These are phyloP conservation scores for Episyrphus balteatus DNA, from an alignment of 1,140 invertebrate genomes.

Conservation along the genomic window DNA sequence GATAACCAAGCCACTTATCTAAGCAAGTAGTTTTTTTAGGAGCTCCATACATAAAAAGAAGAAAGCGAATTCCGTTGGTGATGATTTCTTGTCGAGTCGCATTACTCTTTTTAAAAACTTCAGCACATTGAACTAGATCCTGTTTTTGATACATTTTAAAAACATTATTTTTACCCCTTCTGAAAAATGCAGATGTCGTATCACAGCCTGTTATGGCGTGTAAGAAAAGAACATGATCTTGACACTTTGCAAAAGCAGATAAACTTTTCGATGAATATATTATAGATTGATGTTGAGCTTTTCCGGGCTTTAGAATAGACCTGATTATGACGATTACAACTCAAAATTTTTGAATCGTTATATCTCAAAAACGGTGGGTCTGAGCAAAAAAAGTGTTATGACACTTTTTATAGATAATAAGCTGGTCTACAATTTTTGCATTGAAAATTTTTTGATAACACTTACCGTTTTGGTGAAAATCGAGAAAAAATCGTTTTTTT, in stretches of 20 bases:
- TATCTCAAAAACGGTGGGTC: too few species aligned
- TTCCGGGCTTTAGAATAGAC: constrained; percentile 30
- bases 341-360: too few species aligned
- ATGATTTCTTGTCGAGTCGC: constrained; percentile 18
- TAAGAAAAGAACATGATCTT: not conserved
- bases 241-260: constrained; percentile 5
- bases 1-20: too few species aligned
- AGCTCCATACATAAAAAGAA: too few species aligned
- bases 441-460: too few species aligned
- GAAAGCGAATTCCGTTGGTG: too few species aligned
- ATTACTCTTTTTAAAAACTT: constrained; percentile 25
- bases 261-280: constrained; percentile 15
- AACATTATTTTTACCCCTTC: constrained; percentile 24
- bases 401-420: too few species aligned
- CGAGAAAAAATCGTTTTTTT: too few species aligned
- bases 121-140: constrained; percentile 22
- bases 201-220: constrained; percentile 5
- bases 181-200: constrained; percentile 26
- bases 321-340: constrained; percentile 27
- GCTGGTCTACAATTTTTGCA: too few species aligned
- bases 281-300: constrained; percentile 19
- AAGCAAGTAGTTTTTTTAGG: too few species aligned
- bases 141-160: constrained; percentile 28
- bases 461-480: too few species aligned
- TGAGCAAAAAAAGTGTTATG: too few species aligned